phyloP scores from a whole-genome alignment of 1,140 invertebrate genomes.

The Medauroidea extradentata region DNA sequence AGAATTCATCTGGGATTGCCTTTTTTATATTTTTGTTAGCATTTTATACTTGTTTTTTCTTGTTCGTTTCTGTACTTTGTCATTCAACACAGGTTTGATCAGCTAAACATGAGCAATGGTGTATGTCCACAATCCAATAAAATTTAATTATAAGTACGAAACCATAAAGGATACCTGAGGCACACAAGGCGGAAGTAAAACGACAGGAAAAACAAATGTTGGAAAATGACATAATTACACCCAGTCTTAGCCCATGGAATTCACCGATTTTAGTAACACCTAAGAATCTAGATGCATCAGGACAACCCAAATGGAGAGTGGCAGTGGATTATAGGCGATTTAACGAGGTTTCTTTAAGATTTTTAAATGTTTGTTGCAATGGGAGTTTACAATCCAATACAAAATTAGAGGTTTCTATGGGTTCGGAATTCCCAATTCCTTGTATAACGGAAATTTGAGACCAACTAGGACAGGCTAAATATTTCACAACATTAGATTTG shows the following conservation, averaged over 20 bases:
- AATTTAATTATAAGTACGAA: not conserved
- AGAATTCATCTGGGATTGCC: too few species aligned
- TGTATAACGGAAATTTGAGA: constrained; percentile 35
- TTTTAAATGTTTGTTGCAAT: too few species aligned
- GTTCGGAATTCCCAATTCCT: constrained; percentile 42
- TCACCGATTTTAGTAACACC: constrained; percentile 7
- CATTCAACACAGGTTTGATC: too few species aligned
- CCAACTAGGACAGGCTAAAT: not conserved
- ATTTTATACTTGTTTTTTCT: too few species aligned
- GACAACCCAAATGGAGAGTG: not conserved
- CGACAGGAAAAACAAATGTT: not conserved
- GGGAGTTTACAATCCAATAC: constrained; percentile 31
- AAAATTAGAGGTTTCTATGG: constrained; percentile 38
- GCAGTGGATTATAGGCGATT: too few species aligned
- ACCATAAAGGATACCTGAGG: constrained; percentile 3
- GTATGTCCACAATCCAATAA: too few species aligned
- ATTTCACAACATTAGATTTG: not conserved
- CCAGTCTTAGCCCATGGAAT: constrained; percentile 1
- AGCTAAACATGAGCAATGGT: too few species aligned
- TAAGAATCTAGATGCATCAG: constrained; percentile 6
- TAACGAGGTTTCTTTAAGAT: too few species aligned
- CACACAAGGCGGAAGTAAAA: not conserved
- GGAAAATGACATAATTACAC: not conserved
- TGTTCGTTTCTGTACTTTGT: too few species aligned
- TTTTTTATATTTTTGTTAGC: too few species aligned